Percentiles rank a stretch among this genome's conserved stretches.
Evolutionary conservation across 2,797 vertebrate genomes (phyloP).

Genomic region (Mycteria americana): DNA sequence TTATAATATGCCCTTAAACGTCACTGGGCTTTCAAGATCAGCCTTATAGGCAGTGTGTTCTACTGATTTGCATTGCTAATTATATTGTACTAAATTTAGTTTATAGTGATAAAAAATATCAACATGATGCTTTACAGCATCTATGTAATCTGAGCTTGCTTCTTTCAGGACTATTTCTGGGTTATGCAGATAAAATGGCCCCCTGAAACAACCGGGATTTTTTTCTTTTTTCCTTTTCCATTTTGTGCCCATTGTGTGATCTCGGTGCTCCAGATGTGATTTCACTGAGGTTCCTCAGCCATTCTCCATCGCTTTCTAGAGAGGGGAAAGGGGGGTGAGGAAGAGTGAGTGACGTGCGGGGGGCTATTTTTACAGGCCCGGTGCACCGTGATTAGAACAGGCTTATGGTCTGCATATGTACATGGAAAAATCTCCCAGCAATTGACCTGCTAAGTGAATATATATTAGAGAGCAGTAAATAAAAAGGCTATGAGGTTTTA

Average conservation of each 20-base stretch:
- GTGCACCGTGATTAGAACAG: constrained; percentile 29
- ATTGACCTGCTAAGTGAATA: constrained; percentile 70
- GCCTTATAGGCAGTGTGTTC: not conserved
- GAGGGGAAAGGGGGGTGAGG: constrained; percentile 30
- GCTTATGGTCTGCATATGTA: constrained; percentile 47
- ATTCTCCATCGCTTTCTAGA: constrained; percentile 55
- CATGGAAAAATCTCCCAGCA: constrained; percentile 54
- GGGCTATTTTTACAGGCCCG: constrained; percentile 52
- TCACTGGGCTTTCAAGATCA: constrained; percentile 4
- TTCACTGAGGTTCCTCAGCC: constrained; percentile 50
- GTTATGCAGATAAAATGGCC: constrained; percentile 57
- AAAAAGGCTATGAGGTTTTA: constrained; percentile 67
- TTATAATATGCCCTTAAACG: constrained; percentile 58
- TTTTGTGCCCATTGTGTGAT: constrained; percentile 31
- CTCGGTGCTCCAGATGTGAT: constrained; percentile 55
- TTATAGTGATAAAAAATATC: constrained; percentile 52
- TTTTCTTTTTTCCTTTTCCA: not conserved
- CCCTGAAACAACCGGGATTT: constrained; percentile 1
- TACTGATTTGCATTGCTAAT: constrained; percentile 43
- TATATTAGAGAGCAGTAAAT: constrained; percentile 61
- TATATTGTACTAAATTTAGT: constrained; percentile 58
- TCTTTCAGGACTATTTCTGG: constrained; percentile 39
- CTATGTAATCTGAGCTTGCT: constrained; percentile 22
- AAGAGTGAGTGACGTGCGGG: not conserved
- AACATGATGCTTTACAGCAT: not conserved